Conservation (phyloP, 92 coral and sea anemone species). For the Epizoanthus scotinus region DNA sequence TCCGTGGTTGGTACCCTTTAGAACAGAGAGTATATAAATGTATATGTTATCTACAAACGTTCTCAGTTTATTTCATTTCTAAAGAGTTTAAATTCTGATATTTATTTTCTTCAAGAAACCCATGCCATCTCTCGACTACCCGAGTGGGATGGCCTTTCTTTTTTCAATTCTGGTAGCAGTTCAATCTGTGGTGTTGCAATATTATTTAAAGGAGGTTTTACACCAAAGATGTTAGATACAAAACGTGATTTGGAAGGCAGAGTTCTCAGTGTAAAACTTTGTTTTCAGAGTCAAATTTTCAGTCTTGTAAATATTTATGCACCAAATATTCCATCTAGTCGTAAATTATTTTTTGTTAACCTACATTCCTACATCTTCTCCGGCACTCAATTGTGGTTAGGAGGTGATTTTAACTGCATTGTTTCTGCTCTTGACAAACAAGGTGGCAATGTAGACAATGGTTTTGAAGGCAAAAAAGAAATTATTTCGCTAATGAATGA, state of each 20-base stretch:
- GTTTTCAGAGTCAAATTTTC: no score
- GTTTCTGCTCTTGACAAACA: background rate
- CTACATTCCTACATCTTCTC: background rate
- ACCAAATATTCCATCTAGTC: background rate
- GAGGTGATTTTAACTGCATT: slow-evolving; percentile 9
- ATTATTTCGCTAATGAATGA: background rate
- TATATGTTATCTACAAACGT: no score
- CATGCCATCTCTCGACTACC: background rate
- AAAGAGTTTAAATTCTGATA: background rate
- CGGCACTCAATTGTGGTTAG: background rate
- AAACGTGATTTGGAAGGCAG: background rate
- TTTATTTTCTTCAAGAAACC: slow-evolving; percentile 7
- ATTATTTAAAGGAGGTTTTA: background rate
- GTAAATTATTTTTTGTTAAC: background rate
- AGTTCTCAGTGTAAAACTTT: no score
- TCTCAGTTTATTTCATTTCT: no score
- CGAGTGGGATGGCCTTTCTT: background rate
- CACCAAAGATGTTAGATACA: background rate
- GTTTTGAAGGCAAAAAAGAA: background rate
- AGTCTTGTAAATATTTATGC: slow-evolving; percentile 14
- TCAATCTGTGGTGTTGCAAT: slow-evolving; percentile 2
- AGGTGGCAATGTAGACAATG: background rate
- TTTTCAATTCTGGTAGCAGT: background rate
- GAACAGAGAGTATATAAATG: no score
- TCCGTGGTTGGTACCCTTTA: no score